A percentile compares a stretch with the other conserved stretches of the same genome.
phyloP scores from a whole-genome alignment of 2,113 vertebrate species.

The Bothrops jararaca region DNA sequence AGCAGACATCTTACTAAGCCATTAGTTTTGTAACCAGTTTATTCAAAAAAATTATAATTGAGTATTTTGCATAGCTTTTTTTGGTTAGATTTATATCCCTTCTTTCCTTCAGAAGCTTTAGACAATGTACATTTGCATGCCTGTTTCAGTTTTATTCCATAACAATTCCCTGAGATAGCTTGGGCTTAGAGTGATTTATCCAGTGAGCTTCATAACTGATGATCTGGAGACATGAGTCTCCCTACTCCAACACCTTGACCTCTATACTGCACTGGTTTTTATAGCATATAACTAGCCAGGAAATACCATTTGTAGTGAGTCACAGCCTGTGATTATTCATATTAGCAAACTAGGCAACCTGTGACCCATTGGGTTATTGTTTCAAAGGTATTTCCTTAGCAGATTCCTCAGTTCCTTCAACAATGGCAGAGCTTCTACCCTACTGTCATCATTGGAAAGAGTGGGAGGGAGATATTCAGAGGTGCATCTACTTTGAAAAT shows the following conservation, averaged over 20 bases:
- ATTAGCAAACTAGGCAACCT: neutral
- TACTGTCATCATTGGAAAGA: neutral
- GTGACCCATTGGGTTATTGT: neutral
- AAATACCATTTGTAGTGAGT: neutral
- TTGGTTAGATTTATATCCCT: neutral
- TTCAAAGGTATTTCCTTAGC: neutral
- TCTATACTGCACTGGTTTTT: neutral
- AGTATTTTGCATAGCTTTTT: neutral
- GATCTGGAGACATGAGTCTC: neutral
- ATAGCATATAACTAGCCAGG: neutral
- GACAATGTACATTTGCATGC: no score
- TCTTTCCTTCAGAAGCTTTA: neutral
- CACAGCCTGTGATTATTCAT: neutral
- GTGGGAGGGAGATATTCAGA: neutral
- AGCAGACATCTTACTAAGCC: neutral
- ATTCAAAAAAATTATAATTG: neutral
- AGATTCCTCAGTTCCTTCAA: neutral
- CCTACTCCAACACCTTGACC: neutral
- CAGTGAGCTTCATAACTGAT: neutral
- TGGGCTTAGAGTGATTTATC: neutral
- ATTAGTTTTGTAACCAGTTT: neutral
- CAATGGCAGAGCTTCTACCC: neutral
- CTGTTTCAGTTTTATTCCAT: neutral
- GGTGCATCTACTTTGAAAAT: neutral
- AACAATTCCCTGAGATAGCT: neutral